Evolutionary conservation across 2,113 vertebrate genomes (phyloP).

Genomic region (Nicator chloris): DNA sequence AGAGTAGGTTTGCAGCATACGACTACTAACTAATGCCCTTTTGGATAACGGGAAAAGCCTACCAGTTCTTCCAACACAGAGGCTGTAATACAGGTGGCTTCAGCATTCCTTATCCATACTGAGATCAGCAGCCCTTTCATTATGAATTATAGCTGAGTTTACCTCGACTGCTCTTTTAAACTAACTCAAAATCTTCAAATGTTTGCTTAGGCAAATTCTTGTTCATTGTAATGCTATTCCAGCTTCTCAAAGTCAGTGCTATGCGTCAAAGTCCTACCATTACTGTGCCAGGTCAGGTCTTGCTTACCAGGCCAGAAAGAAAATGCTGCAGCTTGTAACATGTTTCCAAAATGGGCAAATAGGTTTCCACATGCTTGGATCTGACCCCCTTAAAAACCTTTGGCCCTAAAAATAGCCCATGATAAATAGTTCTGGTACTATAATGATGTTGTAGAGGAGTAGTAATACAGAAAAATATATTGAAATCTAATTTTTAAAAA

Average conservation of each 20-base stretch:
- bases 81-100: not conserved
- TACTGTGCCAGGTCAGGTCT: not conserved
- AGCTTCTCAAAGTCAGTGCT: not conserved
- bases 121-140: not conserved
- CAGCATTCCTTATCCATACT: not conserved
- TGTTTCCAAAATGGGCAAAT: not conserved
- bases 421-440: not conserved
- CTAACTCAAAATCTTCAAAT: not conserved
- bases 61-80: fast-evolving
- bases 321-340: not conserved
- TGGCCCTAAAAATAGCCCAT: not conserved
- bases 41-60: not conserved
- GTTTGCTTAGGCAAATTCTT: not conserved
- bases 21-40: not conserved
- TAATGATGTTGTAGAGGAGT: not conserved
- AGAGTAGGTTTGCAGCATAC: not conserved
- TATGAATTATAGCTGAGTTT: not conserved
- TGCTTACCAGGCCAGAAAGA: not conserved
- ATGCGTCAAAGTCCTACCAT: fast-evolving
- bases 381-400: not conserved
- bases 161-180: not conserved
- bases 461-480: not conserved
- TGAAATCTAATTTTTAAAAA: not conserved
- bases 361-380: not conserved
- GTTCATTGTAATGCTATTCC: not conserved